Evolutionary conservation across 37 sponge, comb jelly and placozoan species (phyloP), one percentile per base, ranked within the genome.

Genomic region (Aphrocallistes beatrix): DNA sequence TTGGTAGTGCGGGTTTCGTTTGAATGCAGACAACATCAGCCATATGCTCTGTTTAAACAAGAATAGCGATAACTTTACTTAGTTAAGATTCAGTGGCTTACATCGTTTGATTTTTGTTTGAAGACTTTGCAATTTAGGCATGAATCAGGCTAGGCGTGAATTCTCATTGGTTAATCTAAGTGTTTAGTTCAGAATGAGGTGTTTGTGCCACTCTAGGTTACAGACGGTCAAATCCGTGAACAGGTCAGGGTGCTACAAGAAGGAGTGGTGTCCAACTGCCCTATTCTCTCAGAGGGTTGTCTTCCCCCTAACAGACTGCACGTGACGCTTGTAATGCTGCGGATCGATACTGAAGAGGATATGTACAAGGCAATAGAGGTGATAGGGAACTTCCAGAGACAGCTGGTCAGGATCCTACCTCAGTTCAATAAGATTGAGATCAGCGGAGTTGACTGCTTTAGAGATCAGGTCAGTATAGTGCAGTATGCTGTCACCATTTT

Each of bases 271-370:
- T 51, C 47, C 23, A 40, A 51, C 37, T 83, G 87, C 37, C 93
- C 95, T 9, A 81, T 89, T 0, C 89, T 95, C 19, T 42, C 37
- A 0, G 95, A 92, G 13, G 90, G 90, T 1, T 84, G 88, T 36
- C 83, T 89, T 17, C 84, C 89, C n/a, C 32, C 82, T 19, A 82
- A 84, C n/a, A 89, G 91, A 36, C 87, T 95, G 10, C 95, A 95
- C 45, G 90, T 95, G 30, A 95, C 93, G 0, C 85, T 95, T 25
- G 91, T 90, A 38, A 92, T 92, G 91, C 51, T 95, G 1, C 82
- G 89, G 45, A 51, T 95, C 0, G 86, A 89, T 3, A 87, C 37
- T 8, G 88, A 91, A 13, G 37, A 87, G 25, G 91, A 95, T 1
- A 42, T 45, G 45, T 75, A 82, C 36, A 81, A 37, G 1, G 95